A percentile compares a stretch with the other conserved stretches of the same genome.
Conservation (phyloP, 2,113 vertebrate genomes). For the Mustelus asterias region DNA sequence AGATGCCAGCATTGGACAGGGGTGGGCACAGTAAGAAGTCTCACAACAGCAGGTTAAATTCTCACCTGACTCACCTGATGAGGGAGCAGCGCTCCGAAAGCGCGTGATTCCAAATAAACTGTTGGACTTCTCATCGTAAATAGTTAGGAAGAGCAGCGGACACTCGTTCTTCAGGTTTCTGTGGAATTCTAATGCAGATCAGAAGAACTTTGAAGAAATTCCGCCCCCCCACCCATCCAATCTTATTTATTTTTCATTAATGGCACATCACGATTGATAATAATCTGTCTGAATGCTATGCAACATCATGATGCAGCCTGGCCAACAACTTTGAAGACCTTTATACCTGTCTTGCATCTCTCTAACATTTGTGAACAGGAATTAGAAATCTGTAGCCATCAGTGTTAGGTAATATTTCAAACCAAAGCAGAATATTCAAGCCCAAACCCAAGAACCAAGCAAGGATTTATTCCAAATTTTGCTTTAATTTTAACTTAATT, state of each 20-base stretch:
- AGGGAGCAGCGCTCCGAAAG: too few relatives aligned
- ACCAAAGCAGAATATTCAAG: not conserved
- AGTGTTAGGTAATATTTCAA: not conserved
- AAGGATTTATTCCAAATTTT: not conserved
- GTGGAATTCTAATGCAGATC: not conserved
- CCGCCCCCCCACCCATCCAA: not conserved
- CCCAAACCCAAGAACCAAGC: not conserved
- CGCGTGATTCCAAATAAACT: too few relatives aligned
- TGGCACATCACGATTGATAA: not conserved
- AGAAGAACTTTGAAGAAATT: not conserved
- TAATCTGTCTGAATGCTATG: too few relatives aligned
- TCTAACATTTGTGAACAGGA: not conserved
- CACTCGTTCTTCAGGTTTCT: not conserved
- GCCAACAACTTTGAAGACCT: not conserved
- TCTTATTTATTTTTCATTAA: not conserved
- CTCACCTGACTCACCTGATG: too few relatives aligned
- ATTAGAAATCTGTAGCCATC: not conserved
- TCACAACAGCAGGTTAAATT: too few relatives aligned
- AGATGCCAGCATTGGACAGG: too few relatives aligned
- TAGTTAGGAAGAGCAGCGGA: not conserved
- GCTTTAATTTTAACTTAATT: not conserved
- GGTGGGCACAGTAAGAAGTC: too few relatives aligned
- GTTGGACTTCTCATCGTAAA: too few relatives aligned
- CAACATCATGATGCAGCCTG: not conserved
- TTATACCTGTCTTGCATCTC: not conserved